These are phyloP conservation scores for Marisa cornuarietis DNA, from an alignment of 1,140 invertebrate genomes.

Conservation along the genomic window DNA sequence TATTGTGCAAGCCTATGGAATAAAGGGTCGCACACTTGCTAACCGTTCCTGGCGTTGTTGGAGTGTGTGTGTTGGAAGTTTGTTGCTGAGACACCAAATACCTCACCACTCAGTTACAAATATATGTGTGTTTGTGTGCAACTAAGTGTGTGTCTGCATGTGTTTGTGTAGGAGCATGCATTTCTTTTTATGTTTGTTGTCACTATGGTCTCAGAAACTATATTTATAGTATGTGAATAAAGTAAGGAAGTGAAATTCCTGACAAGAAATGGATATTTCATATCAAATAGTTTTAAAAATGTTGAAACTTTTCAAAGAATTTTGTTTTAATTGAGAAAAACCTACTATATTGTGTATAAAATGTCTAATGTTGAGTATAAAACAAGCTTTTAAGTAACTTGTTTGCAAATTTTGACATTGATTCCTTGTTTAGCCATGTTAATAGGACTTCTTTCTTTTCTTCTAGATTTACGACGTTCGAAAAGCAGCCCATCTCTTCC, in stretches of 20 bases:
- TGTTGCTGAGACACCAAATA: no score
- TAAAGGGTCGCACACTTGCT: no score
- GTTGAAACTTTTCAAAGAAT: not conserved
- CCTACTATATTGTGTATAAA: not conserved
- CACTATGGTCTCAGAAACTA: no score
- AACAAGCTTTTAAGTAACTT: not conserved
- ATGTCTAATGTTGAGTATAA: not conserved
- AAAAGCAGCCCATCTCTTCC: slow-evolving; percentile 57
- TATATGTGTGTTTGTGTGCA: no score
- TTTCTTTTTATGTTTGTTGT: not conserved
- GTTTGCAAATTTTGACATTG: not conserved
- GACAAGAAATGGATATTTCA: not conserved
- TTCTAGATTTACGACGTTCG: slow-evolving; percentile 51
- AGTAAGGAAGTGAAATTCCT: no score
- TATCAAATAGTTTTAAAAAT: not conserved
- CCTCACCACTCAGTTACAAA: no score
- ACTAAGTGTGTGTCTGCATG: not conserved
- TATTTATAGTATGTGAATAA: no score
- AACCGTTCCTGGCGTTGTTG: no score
- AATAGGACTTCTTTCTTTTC: slow-evolving; percentile 9
- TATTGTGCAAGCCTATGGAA: no score
- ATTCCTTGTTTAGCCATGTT: not conserved
- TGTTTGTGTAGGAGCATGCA: not conserved
- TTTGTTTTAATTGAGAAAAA: not conserved
- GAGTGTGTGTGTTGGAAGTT: no score